Base-by-base conservation (phyloP, 2,888 invertebrate genomes). In the Deilephila elpenor region DNA sequence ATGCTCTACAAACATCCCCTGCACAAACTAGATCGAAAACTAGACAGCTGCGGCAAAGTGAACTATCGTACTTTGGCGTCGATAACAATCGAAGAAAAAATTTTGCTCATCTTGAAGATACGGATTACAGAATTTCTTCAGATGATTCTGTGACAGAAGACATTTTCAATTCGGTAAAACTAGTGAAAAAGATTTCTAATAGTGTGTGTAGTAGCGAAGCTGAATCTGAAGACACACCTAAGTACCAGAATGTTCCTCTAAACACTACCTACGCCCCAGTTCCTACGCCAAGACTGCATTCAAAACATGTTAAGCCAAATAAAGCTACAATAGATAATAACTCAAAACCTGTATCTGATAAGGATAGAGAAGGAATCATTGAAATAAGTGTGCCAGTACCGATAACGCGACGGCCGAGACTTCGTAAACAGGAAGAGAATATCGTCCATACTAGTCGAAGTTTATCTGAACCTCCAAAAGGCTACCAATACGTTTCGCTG, bases 61-160 rank as follows among this genome's bases (percentile, higher is more conserved):
- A 96, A 81, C 89, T 96, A 70, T 95, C 95, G 75, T 96, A 95
- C 83, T 96, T 96, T 80, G 96, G 96, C 44, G 82, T 92, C 25
- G 83, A 85, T 70, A 84, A 86, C 60, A 74, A 78, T 20, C 79
- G 71, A 71, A 80, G 78, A 75, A 72, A 74, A n/a, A 78, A 75
- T n/a, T 80, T 78, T 71, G 75, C 79, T 59, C 78, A 77, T 34
- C 60, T 61, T 17, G 79, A 81, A 61, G 73, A 74, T 73, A 75
- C 70, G 61, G 74, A 82, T 75, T 74, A 76, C 61, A 79, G 75
- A 75, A 76, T 80, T 34, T 73, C 72, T 53, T 71, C 79, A 51
- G 85, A 82, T 70, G 86, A 88, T 73, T 83, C 85, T 71, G 82
- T 81, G 71, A 74, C 75, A 32, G 89, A 91, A 67, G 87, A 91